Percentiles rank a stretch among this genome's conserved stretches.
Conservation (phyloP, 2,113 vertebrate species). For the Pungitius pungitius region DNA sequence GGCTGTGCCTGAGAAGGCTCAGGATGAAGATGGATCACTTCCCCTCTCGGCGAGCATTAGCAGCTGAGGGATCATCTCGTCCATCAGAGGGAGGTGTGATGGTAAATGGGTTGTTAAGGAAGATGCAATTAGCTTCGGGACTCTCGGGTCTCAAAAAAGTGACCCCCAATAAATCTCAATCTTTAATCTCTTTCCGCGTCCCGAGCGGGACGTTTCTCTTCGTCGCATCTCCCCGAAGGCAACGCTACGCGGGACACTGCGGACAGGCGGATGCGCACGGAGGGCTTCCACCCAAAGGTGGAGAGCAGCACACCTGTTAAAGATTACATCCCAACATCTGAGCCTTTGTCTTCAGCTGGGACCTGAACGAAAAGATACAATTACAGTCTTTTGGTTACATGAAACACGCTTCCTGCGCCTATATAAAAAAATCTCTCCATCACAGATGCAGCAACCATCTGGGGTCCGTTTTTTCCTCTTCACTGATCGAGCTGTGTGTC, state of each 20-base stretch:
- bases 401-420: constrained; percentile 30
- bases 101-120: constrained; percentile 58
- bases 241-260: too few species aligned
- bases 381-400: constrained; percentile 59
- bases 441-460: constrained; percentile 25
- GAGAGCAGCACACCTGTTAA: constrained; percentile 54
- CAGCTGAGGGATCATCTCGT: constrained; percentile 49
- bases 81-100: constrained; percentile 44
- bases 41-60: constrained; percentile 55
- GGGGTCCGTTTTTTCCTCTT: not conserved
- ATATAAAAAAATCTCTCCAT: too few species aligned
- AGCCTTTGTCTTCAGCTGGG: constrained; percentile 59
- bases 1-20: constrained; percentile 42
- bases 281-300: constrained; percentile 6
- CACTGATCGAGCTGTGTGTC: constrained; percentile 9
- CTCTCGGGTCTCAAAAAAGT: constrained; percentile 46
- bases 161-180: constrained; percentile 71
- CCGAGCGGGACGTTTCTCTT: constrained; percentile 26
- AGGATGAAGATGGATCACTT: constrained; percentile 74
- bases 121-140: constrained; percentile 54
- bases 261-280: constrained; percentile 22
- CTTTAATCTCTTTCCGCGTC: constrained; percentile 42
- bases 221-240: not conserved
- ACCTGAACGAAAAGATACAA: constrained; percentile 50
- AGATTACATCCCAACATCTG: constrained; percentile 57